Base-by-base conservation (phyloP, 2,113 vertebrate genomes). In the Rostratula benghalensis region DNA sequence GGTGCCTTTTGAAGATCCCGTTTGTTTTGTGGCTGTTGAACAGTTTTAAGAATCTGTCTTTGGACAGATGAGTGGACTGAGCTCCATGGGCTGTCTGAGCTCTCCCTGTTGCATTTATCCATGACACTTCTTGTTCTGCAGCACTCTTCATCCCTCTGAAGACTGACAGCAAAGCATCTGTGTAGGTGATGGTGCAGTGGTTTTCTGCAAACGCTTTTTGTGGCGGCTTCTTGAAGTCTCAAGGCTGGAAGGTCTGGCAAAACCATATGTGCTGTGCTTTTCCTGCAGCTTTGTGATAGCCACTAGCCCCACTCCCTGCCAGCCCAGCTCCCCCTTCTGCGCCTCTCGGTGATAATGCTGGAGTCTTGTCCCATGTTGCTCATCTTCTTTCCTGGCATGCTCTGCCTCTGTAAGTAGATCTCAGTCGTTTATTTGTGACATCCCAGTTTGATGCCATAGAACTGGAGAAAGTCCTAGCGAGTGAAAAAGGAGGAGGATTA, bases 401-500 rank as follows among this genome's bases (percentile, higher is more conserved):
- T 87, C 77, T 95, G 80, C 77, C 60, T 85, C 86, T 2, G 3
- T 87, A 96, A 96, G 95, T 89, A 95, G 74, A 89, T 94, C 81
- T 82, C 86, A 21, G 86, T 65, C 0, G 1, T 93, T 89, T 89
- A 73, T 94, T 96, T 95, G 86, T 91, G 89, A 94, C 81, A 94
- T 89, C 91, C 74, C 70, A 67, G 89, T 69, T 83, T 87, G 94
- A 79, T 96, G 89, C 89, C 61, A 39, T 9, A 37, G 70, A 73
- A 79, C 65, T 76, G 80, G 92, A 85, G 87, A 96, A 95, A 96
- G 89, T 91, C 83, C 83, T 96, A 33, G 74, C 83, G 28, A 16
- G 89, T 69, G 87, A 50, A 68, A 91, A 51, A 79, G 74, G 74
- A 94, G 88, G 68, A 94, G 95, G 83, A 87, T 96, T 93, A 96